These are phyloP conservation scores for Diadema setosum DNA, from an alignment of 35 echinoderm and acorn worm genomes.

Conservation along the genomic window DNA sequence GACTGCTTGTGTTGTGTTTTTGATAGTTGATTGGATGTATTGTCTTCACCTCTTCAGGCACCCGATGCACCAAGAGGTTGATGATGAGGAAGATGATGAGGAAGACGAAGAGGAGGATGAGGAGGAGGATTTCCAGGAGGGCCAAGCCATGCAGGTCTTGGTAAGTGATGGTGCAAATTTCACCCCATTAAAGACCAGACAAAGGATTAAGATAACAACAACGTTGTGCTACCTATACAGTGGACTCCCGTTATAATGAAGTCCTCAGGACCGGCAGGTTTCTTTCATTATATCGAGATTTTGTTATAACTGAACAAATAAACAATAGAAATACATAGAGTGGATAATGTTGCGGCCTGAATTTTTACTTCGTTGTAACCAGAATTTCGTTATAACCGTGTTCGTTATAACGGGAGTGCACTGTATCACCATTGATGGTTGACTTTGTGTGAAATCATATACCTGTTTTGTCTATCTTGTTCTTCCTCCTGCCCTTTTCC, in stretches of 20 bases:
- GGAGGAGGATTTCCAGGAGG: conserved; percentile 88
- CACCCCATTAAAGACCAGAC: background rate
- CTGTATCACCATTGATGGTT: too few relatives aligned
- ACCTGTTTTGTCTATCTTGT: too few relatives aligned
- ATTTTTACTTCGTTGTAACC: too few relatives aligned
- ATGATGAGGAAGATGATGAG: conserved; percentile 68
- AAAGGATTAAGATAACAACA: background rate
- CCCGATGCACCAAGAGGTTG: conserved; percentile 52
- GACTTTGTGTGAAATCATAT: too few relatives aligned
- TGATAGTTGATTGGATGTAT: too few relatives aligned
- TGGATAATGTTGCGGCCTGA: too few relatives aligned
- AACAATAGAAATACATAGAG: background rate
- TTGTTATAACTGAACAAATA: background rate
- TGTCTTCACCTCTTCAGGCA: conserved; percentile 26
- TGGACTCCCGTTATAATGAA: background rate
- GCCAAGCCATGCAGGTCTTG: conserved; percentile 85
- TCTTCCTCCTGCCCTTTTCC: too few relatives aligned
- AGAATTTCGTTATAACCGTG: too few relatives aligned
- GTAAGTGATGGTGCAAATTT: conserved; percentile 23
- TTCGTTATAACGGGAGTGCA: too few relatives aligned
- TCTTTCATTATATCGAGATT: background rate
- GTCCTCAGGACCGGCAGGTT: background rate
- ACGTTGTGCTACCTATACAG: background rate
- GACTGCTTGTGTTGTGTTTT: too few relatives aligned
- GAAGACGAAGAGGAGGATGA: conserved; percentile 74